Evolutionary conservation across 1,140 invertebrate species (phyloP), one percentile per base, ranked within the genome.

Genomic region (Mamestra configurata): DNA sequence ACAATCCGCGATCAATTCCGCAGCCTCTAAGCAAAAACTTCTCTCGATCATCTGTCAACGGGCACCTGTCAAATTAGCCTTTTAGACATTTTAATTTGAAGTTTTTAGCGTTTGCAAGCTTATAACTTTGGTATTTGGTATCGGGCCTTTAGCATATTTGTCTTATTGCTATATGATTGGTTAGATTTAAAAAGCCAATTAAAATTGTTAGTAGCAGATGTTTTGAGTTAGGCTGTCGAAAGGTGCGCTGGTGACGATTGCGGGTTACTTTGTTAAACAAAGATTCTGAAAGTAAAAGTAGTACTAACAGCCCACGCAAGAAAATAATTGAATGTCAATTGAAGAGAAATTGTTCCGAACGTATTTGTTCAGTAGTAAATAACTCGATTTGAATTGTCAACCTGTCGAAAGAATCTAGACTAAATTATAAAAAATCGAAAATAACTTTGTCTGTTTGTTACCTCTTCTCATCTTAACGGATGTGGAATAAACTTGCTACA

Each of bases 31-130:
- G 51, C 43, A 76, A 81, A 81, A 83, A 82, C 68, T 49, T 55
- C 22, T 40, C 11, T 13, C 49, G 68, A 53, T 85, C 81, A 84
- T 83, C 82, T 83, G 80, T 85, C 84, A 84, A 66, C 18, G 31
- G 66, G 71, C 86, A 86, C 82, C 86, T 86, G 84, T 83, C 84
- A 82, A 77, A 70, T 43, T n/a, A 66, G n/a, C 22, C 53, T 81
- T 66, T 43, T 27, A 61, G 72, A 73, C 37, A 86, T 86, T 81
- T 86, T 82, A 86, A 84, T 84, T 79, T 46, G 59, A 79, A 31
- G 72, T 79, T 82, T 82, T 82, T 82, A 78, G 61, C 31, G 49
- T 59, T 72, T 73, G 40, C 53, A 79, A 72, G 64, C 76, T 68
- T 35, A 79, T 71, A 72, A 75, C 59, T 43, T 55, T 68, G 61